phyloP scores from a whole-genome alignment of 2,888 invertebrate genomes.

The Protonemura montana region DNA sequence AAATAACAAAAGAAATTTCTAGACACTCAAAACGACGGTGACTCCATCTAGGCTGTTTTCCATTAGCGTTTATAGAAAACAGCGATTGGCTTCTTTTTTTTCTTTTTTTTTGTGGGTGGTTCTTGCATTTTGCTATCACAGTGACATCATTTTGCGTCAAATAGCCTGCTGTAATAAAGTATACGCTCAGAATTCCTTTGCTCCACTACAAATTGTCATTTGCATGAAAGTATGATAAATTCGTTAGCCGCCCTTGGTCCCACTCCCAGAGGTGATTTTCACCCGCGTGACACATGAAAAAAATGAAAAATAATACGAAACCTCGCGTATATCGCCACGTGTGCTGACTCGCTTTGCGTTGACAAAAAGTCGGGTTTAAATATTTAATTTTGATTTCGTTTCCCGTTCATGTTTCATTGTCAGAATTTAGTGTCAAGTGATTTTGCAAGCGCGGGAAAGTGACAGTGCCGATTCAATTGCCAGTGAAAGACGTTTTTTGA shows the following conservation, averaged over 20 bases:
- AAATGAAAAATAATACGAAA: not conserved
- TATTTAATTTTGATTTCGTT: not conserved
- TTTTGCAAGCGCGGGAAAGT: not conserved
- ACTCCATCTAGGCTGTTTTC: too few relatives aligned
- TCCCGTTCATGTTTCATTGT: not conserved
- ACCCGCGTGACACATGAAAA: not conserved
- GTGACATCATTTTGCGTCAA: not conserved
- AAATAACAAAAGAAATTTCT: too few relatives aligned
- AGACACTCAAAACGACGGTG: too few relatives aligned
- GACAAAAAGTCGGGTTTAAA: not conserved
- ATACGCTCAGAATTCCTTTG: not conserved
- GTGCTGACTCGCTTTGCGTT: not conserved
- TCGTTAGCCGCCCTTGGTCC: not conserved
- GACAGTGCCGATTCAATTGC: too few relatives aligned
- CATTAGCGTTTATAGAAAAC: too few relatives aligned
- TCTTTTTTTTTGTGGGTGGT: not conserved
- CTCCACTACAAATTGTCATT: not conserved
- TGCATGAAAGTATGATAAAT: not conserved
- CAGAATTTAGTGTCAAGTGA: not conserved
- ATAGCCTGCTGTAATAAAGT: not conserved
- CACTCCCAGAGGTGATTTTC: not conserved
- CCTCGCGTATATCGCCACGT: not conserved
- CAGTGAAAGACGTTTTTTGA: too few relatives aligned
- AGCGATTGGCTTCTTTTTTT: too few relatives aligned
- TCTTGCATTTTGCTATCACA: not conserved